phyloP scores from a whole-genome alignment of 2,113 vertebrate genomes.

The Donacobius atricapilla region DNA sequence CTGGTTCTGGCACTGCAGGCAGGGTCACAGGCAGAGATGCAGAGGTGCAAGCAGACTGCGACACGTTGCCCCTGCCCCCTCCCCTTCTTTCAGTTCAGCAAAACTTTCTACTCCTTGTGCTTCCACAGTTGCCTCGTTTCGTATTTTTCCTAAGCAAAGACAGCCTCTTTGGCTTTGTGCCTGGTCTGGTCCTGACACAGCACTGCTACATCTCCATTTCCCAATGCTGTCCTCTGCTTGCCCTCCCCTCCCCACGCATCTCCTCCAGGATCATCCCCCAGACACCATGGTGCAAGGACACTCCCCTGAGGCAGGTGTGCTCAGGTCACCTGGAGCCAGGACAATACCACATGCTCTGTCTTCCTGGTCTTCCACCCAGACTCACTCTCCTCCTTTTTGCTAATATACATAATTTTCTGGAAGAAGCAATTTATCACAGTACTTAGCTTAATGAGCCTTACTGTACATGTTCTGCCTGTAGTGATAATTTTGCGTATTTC shows the following conservation, averaged over 20 bases:
- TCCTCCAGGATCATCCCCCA: background rate
- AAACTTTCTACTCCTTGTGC: background rate
- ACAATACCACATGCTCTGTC: background rate
- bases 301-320: background rate
- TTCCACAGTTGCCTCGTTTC: background rate
- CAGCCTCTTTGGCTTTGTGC: background rate
- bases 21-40: background rate
- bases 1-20: background rate
- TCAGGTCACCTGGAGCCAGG: background rate
- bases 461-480: slow-evolving; percentile 53
- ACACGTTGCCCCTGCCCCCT: background rate
- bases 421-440: slow-evolving; percentile 52
- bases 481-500: slow-evolving; percentile 55
- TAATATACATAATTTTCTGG: slow-evolving; percentile 35
- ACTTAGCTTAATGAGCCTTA: slow-evolving; percentile 58
- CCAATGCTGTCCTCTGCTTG: rapidly evolving
- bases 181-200: background rate
- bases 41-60: background rate
- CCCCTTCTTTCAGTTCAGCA: background rate
- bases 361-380: background rate
- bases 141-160: background rate
- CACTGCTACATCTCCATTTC: background rate
- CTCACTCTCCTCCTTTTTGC: background rate
- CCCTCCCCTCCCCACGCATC: background rate
- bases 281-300: background rate